Percentiles rank a stretch among this genome's conserved stretches.
Evolutionary conservation across 1,140 invertebrate genomes (phyloP).

Genomic region (Myzus persicae): DNA sequence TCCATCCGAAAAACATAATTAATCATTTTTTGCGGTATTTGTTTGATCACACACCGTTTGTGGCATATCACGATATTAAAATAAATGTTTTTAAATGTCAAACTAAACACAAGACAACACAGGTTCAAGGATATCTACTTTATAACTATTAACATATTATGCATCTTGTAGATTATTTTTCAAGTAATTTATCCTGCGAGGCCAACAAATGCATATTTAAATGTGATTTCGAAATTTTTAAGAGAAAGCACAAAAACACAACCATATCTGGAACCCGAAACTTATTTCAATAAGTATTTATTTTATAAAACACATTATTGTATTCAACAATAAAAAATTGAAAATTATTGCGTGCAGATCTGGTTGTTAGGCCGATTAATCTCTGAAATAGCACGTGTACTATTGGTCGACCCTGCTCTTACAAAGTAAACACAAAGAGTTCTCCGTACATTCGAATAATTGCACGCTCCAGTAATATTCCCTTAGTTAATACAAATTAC

Average conservation of each 20-base stretch:
- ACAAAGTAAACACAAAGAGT: neutral
- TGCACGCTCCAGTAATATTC: neutral
- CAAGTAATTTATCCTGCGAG: slow-evolving; percentile 26
- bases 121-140: slow-evolving; percentile 56
- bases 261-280: neutral
- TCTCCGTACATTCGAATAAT: neutral
- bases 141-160: slow-evolving; percentile 26
- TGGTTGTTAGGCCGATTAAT: slow-evolving; percentile 51
- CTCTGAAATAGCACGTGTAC: slow-evolving; percentile 11
- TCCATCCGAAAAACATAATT: slow-evolving; percentile 31
- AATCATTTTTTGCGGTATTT: slow-evolving; percentile 39
- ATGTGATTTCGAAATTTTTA: slow-evolving; percentile 34
- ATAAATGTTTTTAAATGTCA: slow-evolving; percentile 52
- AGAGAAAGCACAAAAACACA: neutral
- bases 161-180: slow-evolving; percentile 36
- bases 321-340: slow-evolving; percentile 14
- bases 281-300: neutral
- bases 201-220: slow-evolving; percentile 33
- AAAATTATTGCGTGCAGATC: slow-evolving; percentile 52
- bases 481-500: neutral
- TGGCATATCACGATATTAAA: slow-evolving; percentile 29
- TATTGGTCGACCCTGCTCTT: neutral
- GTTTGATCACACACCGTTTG: slow-evolving; percentile 34
- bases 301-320: neutral
- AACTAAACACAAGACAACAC: slow-evolving; percentile 31